Evolutionary conservation across 1,140 invertebrate species (phyloP), one percentile per base, ranked within the genome.

Genomic region (Contarinia nasturtii): DNA sequence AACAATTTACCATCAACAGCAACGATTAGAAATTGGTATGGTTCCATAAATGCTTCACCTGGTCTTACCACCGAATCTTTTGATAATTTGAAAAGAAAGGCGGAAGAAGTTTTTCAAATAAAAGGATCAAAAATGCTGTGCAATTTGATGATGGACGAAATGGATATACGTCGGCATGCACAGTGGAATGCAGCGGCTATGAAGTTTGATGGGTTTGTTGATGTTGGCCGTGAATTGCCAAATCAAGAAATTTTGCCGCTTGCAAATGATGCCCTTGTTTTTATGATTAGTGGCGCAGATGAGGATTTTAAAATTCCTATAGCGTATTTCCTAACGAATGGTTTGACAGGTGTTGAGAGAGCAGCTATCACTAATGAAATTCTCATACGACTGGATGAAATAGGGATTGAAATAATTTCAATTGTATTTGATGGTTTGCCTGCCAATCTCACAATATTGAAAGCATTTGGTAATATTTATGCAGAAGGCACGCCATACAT

Each of bases 1-100:
- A 55, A 52, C 37, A 49, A 45, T 49, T 53, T 64, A 47, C 63
- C 60, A 36, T 52, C 59, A 45, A 52, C 52, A 2, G 51, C 46
- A 41, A 61, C 55, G 15, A 47, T 64, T 33, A 40, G 50, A 44
- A 53, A 54, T 38, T 66, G 61, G 58, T 64, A 63, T 50, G 44
- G 22, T 40, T 44, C 43, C 21, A 49, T 40, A 18, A 18, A 40
- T 14, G 37, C 37, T 4, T n/a, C 14, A 7, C 37, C 37, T 7
- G 37, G 37, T 3, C 7, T 40, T 40, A 40, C 37, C 3, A 18
- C 14, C 14, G 37, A 40, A 40, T 3, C 37, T 7, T 40, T 40
- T 7, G 17, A 40, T 7, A 18, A 4, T n/a, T n/a, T 40, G 7
- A 40, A n/a, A 40, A 4, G 7, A 7, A 40, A 18, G 14, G 17